Percentiles rank a stretch among this genome's conserved stretches.
Evolutionary conservation across 2,113 vertebrate species (phyloP).

Genomic region (Ornithorhynchus anatinus): DNA sequence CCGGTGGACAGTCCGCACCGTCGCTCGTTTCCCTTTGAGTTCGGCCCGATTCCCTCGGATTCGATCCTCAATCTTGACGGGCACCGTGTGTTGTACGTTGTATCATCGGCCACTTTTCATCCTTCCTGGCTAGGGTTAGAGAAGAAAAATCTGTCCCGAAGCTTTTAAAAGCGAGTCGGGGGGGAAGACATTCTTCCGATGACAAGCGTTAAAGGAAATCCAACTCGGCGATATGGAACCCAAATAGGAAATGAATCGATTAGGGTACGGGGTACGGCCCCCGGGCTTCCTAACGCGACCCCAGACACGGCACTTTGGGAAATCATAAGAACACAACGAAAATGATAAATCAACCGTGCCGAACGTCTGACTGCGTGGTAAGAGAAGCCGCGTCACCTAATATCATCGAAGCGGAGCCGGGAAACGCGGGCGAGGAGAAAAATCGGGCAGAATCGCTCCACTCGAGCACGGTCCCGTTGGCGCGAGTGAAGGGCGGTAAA

Average conservation of each 20-base stretch:
- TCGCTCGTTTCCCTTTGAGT: neutral
- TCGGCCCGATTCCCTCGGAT: neutral
- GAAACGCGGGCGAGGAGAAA: neutral
- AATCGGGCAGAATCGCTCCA: neutral
- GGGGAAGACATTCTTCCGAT: neutral
- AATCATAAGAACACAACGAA: constrained; percentile 25
- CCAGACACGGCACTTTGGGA: neutral
- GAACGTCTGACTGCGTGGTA: neutral
- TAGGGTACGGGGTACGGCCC: constrained; percentile 6
- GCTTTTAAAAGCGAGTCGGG: neutral
- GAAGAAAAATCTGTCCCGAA: neutral
- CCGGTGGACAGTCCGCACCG: neutral
- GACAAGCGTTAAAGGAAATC: constrained; percentile 10
- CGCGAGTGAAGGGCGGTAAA: too few species aligned
- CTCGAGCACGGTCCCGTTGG: too few species aligned
- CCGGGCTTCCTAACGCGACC: neutral
- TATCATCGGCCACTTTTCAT: neutral
- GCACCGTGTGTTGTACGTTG: neutral
- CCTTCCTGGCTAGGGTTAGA: neutral
- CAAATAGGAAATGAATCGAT: neutral
- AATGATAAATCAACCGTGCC: constrained; percentile 19
- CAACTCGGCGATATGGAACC: neutral
- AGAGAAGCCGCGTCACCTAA: neutral
- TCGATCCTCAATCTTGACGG: neutral
- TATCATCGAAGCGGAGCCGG: neutral